Conservation (phyloP, 2,888 invertebrate species). For the Drepana falcataria region DNA sequence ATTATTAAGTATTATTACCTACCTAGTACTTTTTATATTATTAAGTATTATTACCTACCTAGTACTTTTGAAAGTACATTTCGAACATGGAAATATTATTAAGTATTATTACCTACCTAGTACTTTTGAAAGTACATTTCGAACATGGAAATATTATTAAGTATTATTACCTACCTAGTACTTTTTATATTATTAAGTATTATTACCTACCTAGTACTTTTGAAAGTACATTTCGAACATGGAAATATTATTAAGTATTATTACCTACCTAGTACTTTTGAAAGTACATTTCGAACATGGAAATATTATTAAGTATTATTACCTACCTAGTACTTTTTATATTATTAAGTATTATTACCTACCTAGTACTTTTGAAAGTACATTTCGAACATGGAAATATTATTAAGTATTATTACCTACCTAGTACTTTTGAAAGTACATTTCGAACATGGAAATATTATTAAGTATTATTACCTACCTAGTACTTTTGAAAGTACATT, state of each 20-base stretch:
- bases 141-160: not conserved
- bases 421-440: slow-evolving; percentile 15
- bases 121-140: slow-evolving; percentile 11
- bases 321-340: slow-evolving; percentile 17
- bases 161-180: slow-evolving; percentile 15
- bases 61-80: slow-evolving; percentile 12
- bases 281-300: no score
- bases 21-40: slow-evolving; percentile 15
- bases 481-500: slow-evolving; percentile 12
- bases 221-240: not conserved
- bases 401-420: slow-evolving; percentile 12
- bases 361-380: slow-evolving; percentile 17
- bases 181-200: slow-evolving; percentile 12
- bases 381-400: not conserved
- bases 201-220: slow-evolving; percentile 17
- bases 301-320: slow-evolving; percentile 7
- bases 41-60: slow-evolving; percentile 13
- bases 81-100: not conserved
- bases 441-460: not conserved
- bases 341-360: slow-evolving; percentile 11
- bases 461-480: slow-evolving; percentile 13
- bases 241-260: slow-evolving; percentile 4
- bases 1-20: slow-evolving; percentile 11
- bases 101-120: slow-evolving; percentile 14
- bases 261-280: slow-evolving; percentile 18